Evolutionary conservation across 1,140 invertebrate genomes (phyloP).

Genomic region (Hyphantria cunea): DNA sequence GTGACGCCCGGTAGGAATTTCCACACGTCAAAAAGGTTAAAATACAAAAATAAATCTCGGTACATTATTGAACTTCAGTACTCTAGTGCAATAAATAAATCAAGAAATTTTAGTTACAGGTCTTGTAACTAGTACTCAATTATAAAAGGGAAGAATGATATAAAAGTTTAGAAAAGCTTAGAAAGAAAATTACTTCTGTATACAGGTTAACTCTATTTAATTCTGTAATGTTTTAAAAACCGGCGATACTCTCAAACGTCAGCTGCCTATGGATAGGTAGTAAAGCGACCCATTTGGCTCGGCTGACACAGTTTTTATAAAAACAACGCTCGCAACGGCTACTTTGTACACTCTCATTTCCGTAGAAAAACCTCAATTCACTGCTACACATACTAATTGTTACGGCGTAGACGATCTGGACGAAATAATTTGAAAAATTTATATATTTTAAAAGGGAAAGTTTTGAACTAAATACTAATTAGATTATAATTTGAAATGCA

Average conservation of each 20-base stretch:
- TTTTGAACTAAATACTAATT: not conserved
- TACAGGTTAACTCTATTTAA: not conserved
- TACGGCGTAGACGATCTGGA: not conserved
- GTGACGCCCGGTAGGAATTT: no score
- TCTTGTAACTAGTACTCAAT: not conserved
- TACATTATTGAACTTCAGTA: no score
- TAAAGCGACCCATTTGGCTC: conserved; percentile 12
- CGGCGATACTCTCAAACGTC: not conserved
- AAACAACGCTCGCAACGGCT: conserved; percentile 1
- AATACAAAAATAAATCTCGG: no score
- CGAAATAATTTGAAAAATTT: not conserved
- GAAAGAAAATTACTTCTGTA: no score
- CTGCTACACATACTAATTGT: not conserved
- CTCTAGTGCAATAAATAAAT: not conserved
- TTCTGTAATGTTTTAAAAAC: not conserved
- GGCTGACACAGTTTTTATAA: conserved; percentile 11
- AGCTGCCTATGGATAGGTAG: conserved; percentile 6
- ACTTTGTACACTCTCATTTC: not conserved
- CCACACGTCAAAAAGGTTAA: no score
- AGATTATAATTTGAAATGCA: not conserved
- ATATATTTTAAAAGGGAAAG: not conserved
- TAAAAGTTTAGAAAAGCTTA: no score
- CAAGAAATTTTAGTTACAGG: not conserved
- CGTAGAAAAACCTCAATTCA: not conserved
- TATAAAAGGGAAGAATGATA: no score